Evolutionary conservation across 2,797 vertebrate species (phyloP).

Genomic region (Acanthurus lineatus): DNA sequence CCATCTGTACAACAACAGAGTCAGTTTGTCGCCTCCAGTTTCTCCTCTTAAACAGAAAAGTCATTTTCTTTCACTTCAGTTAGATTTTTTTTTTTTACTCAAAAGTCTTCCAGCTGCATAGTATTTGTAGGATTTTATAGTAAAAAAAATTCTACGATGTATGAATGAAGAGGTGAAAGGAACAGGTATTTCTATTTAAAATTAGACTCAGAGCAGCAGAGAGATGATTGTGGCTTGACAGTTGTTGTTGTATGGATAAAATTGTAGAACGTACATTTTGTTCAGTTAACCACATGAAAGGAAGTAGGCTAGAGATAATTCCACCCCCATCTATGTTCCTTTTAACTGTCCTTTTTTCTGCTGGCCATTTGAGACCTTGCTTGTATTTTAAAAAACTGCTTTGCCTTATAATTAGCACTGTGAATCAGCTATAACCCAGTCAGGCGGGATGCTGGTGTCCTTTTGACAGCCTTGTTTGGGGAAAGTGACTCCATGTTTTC

Average conservation of each 20-base stretch:
- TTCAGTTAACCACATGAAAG: no score
- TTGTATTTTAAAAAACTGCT: background rate
- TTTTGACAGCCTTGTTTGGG: constrained; percentile 21
- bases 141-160: background rate
- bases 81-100: background rate
- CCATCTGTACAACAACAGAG: background rate
- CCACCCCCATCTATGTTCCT: background rate
- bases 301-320: no score
- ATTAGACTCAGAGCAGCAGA: background rate
- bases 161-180: background rate
- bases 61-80: background rate
- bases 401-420: background rate
- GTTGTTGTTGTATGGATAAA: background rate
- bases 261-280: background rate
- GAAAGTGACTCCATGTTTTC: constrained; percentile 3
- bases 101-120: background rate
- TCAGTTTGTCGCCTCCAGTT: background rate
- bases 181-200: background rate
- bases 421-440: background rate
- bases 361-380: background rate
- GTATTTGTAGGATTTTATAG: background rate
- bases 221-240: background rate
- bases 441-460: background rate
- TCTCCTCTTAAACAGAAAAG: background rate
- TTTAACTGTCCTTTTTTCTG: background rate